Percentiles rank a stretch among this genome's conserved stretches.
Evolutionary conservation across 2,888 invertebrate genomes (phyloP).

Genomic region (Macaria notata): DNA sequence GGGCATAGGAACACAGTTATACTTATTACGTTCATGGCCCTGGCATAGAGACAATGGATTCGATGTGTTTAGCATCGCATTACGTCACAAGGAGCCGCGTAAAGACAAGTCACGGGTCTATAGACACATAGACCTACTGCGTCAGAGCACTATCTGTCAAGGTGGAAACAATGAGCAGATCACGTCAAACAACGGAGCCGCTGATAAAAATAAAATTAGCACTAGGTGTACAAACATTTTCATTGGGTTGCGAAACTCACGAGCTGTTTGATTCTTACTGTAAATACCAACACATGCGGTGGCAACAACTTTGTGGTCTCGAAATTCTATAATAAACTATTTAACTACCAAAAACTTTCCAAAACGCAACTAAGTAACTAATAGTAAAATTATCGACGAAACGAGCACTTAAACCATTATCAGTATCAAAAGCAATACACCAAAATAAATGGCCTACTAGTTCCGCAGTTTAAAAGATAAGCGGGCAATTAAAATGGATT

Average conservation of each 20-base stretch:
- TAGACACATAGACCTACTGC: not conserved
- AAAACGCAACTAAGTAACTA: no score
- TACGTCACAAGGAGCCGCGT: not conserved
- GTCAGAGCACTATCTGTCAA: conserved; percentile 17
- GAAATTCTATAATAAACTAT: no score
- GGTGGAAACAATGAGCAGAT: conserved; percentile 32
- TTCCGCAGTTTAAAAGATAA: conserved; percentile 10
- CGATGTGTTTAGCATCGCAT: not conserved
- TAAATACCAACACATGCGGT: no score
- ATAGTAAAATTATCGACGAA: no score
- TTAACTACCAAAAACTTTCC: no score
- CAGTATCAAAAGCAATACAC: conserved; percentile 2
- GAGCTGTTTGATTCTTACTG: no score
- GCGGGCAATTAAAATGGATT: conserved; percentile 27
- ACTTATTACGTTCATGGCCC: no score
- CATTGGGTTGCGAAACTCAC: conserved; percentile 11
- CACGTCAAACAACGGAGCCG: conserved; percentile 21
- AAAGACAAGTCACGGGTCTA: conserved; percentile 17
- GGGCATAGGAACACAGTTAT: no score
- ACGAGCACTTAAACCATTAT: no score
- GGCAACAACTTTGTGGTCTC: no score
- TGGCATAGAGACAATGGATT: no score
- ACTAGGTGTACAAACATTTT: conserved; percentile 17
- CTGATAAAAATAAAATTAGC: conserved; percentile 31
- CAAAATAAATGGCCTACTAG: conserved; percentile 1